phyloP scores from a whole-genome alignment of 2,113 vertebrate species.

The Apus apus region DNA sequence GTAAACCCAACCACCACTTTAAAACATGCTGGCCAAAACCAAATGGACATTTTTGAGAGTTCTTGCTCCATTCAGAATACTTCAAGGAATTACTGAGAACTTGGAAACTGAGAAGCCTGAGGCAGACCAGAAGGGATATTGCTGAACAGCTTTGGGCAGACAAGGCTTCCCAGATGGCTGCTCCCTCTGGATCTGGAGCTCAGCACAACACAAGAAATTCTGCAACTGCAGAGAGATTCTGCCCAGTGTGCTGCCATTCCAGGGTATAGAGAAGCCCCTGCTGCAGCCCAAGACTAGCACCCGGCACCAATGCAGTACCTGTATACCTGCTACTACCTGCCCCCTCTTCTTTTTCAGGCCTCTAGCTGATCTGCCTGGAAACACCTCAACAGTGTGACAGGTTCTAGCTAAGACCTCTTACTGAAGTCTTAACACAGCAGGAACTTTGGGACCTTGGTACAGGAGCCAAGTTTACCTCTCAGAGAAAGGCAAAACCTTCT shows the following conservation, averaged over 20 bases:
- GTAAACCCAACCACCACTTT: background rate
- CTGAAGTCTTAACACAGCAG: background rate
- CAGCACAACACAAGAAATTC: background rate
- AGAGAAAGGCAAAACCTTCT: background rate
- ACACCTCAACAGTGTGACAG: background rate
- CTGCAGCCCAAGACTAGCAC: background rate
- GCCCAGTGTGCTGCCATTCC: background rate
- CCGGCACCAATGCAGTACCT: background rate
- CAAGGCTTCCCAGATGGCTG: background rate
- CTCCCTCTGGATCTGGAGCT: background rate
- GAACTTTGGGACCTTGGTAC: background rate
- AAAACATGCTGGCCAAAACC: background rate
- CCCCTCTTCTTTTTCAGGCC: background rate
- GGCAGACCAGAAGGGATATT: background rate
- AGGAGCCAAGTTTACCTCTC: background rate
- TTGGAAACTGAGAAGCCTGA: background rate
- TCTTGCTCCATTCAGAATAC: background rate
- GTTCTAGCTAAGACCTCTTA: background rate
- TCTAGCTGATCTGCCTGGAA: background rate
- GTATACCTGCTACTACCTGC: background rate
- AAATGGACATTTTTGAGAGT: background rate
- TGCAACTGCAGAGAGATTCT: background rate
- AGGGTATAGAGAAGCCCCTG: background rate
- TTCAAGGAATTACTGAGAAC: background rate
- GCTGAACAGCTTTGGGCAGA: background rate